Evolutionary conservation across 2,888 invertebrate genomes (phyloP).

Genomic region (Branchipolynoe longqiensis): DNA sequence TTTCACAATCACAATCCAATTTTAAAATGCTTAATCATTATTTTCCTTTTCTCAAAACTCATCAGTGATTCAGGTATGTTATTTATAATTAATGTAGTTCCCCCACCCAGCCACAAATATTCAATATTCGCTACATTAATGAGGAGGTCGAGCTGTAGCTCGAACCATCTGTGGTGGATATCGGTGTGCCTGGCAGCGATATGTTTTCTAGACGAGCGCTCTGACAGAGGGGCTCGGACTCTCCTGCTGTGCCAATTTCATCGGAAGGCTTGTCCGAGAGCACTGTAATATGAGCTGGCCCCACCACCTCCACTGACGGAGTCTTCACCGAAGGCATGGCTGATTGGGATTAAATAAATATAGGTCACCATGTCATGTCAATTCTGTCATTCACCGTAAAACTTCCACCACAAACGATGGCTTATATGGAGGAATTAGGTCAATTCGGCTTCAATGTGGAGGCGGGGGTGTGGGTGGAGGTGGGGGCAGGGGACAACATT

Average conservation of each 20-base stretch:
- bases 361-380: not conserved
- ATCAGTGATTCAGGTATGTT: too few relatives aligned
- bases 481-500: too few relatives aligned
- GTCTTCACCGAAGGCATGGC: constrained; percentile 34
- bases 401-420: too few relatives aligned
- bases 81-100: too few relatives aligned
- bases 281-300: constrained; percentile 40
- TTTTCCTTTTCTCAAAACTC: too few relatives aligned
- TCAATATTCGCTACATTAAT: too few relatives aligned
- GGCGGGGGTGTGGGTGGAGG: too few relatives aligned
- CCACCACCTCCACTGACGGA: not conserved
- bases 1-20: too few relatives aligned
- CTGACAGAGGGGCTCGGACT: constrained; percentile 44
- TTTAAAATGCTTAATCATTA: too few relatives aligned
- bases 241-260: not conserved
- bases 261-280: constrained; percentile 16
- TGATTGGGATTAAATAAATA: not conserved
- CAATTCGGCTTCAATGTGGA: too few relatives aligned
- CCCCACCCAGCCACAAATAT: too few relatives aligned
- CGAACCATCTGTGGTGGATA: constrained; percentile 87
- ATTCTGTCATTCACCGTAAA: not conserved
- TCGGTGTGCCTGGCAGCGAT: constrained; percentile 66
- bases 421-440: too few relatives aligned
- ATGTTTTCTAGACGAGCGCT: constrained; percentile 38
- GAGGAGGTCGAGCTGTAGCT: constrained; percentile 92